Evolutionary conservation across 2,888 invertebrate genomes (phyloP).

Genomic region (Nymphalis urticae): DNA sequence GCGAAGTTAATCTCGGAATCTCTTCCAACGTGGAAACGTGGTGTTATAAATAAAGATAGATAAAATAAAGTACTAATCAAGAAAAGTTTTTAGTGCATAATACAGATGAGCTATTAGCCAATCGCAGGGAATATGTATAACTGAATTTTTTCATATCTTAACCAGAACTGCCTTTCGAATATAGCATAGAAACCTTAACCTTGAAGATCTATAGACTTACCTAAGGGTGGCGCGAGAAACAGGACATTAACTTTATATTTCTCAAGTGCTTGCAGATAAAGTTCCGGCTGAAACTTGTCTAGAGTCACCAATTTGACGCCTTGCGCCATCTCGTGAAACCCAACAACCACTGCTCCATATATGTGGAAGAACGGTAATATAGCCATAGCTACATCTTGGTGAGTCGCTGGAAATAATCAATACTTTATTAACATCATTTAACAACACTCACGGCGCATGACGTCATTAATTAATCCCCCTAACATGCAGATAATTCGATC

Average conservation of each 20-base stretch:
- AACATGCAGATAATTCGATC: no score
- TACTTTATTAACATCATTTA: background rate
- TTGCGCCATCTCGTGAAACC: conserved; percentile 81
- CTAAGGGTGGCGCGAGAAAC: conserved; percentile 89
- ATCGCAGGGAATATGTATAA: no score
- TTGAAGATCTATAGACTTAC: conserved; percentile 62
- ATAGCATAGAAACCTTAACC: background rate
- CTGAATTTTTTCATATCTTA: no score
- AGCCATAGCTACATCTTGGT: conserved; percentile 84
- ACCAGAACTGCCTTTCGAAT: no score
- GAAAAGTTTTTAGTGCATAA: no score
- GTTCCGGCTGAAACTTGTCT: conserved; percentile 86
- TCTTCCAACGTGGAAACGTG: no score
- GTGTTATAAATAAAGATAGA: no score
- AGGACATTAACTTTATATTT: conserved; percentile 83
- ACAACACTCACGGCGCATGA: background rate
- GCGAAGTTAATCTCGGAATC: no score
- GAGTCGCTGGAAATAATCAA: conserved; percentile 54
- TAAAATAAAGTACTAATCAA: no score
- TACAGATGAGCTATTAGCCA: no score
- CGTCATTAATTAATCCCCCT: background rate
- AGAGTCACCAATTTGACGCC: conserved; percentile 86
- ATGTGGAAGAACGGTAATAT: conserved; percentile 92
- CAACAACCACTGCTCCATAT: conserved; percentile 85
- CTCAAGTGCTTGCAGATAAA: conserved; percentile 83